These are phyloP conservation scores for Thymelicus acteon DNA, from an alignment of 2,888 invertebrate genomes.

Conservation along the genomic window DNA sequence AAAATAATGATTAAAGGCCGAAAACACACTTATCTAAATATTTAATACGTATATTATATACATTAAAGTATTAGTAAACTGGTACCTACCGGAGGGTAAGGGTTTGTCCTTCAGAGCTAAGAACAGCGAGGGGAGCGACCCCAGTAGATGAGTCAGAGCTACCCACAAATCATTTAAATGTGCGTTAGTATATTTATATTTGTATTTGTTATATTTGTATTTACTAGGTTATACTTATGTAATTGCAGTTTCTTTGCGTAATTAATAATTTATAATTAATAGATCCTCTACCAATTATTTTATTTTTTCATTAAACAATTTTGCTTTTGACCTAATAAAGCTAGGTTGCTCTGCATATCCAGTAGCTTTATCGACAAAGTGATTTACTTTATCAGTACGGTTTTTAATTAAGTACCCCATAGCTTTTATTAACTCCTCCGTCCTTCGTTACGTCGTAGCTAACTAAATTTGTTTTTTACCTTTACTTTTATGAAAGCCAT, in stretches of 20 bases:
- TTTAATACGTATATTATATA: background rate
- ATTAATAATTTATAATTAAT: too few relatives aligned
- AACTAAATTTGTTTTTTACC: constrained; percentile 30
- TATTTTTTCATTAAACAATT: background rate
- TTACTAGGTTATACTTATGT: background rate
- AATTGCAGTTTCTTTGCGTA: background rate
- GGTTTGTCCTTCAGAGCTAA: constrained; percentile 30
- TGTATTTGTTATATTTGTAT: background rate
- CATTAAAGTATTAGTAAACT: constrained; percentile 20
- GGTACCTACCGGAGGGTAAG: constrained; percentile 26
- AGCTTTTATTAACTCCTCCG: constrained; percentile 23
- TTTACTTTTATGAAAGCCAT: constrained; percentile 17
- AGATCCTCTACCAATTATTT: background rate
- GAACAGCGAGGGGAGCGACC: constrained; percentile 45
- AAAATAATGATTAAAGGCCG: too few relatives aligned
- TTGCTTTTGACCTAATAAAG: constrained; percentile 1
- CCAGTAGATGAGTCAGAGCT: constrained; percentile 52
- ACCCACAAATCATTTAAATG: constrained; percentile 30
- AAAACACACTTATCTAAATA: too few relatives aligned
- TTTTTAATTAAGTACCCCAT: constrained; percentile 27
- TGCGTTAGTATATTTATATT: background rate
- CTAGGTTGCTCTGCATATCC: background rate
- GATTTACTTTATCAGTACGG: constrained; percentile 15
- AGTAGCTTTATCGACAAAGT: constrained; percentile 8
- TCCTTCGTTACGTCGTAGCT: constrained; percentile 4